A percentile compares a stretch with the other conserved stretches of the same genome.
These are phyloP conservation scores for Thamnaconus septentrionalis DNA, from an alignment of 2,113 vertebrate species.

Conservation along the genomic window DNA sequence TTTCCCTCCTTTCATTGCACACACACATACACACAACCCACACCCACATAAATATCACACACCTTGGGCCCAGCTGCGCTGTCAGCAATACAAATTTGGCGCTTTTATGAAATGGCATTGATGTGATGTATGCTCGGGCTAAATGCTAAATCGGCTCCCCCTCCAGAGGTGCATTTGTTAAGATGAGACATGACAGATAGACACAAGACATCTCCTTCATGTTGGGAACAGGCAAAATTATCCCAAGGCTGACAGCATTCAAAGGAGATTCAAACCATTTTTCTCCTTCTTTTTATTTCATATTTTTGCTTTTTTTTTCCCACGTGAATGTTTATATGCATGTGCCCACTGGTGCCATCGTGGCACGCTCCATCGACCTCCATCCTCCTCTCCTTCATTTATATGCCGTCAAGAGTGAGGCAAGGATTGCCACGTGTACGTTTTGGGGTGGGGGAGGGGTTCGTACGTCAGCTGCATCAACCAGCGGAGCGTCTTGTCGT, in stretches of 20 bases:
- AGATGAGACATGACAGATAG: constrained; percentile 66
- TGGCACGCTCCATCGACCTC: constrained; percentile 33
- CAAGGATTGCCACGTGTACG: constrained; percentile 15
- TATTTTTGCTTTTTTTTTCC: not conserved
- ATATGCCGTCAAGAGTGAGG: constrained; percentile 17
- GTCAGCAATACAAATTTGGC: constrained; percentile 56
- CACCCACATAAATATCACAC: constrained; percentile 5
- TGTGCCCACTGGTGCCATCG: constrained; percentile 29
- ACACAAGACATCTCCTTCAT: constrained; percentile 56
- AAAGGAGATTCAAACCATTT: constrained; percentile 11
- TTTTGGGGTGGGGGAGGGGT: constrained; percentile 1
- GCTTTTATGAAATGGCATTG: constrained; percentile 59
- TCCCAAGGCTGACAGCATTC: constrained; percentile 23
- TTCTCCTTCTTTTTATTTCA: constrained; percentile 16
- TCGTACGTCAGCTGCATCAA: constrained; percentile 28
- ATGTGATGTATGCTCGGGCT: constrained; percentile 62
- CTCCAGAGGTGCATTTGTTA: constrained; percentile 55
- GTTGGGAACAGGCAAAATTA: constrained; percentile 44
- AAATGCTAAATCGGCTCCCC: constrained; percentile 51
- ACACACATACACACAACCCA: not conserved
- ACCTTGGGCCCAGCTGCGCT: constrained; percentile 36
- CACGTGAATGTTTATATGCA: constrained; percentile 3
- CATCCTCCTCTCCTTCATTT: constrained; percentile 23
- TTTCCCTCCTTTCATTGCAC: not conserved
- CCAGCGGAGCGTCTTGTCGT: not conserved